phyloP scores from a whole-genome alignment of 2,113 vertebrate genomes.

The Mobula birostris region DNA sequence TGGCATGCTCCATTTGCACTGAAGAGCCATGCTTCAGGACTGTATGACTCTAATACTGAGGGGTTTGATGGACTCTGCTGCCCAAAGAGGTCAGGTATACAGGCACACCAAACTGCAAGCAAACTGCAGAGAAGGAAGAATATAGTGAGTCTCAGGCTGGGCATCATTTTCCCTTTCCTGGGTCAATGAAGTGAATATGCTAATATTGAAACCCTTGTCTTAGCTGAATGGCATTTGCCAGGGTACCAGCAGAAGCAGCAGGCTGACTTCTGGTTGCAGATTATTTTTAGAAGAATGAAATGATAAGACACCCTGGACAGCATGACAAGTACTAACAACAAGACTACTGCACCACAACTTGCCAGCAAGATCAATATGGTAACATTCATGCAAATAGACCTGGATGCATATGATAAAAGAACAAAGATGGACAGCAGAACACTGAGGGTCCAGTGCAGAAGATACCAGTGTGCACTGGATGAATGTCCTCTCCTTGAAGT shows the following conservation, averaged over 20 bases:
- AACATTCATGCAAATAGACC: not conserved
- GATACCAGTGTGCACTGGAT: not conserved
- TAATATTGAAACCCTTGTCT: too few species aligned
- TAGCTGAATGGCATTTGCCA: not conserved
- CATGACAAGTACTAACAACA: not conserved
- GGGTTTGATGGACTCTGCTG: not conserved
- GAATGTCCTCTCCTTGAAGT: not conserved
- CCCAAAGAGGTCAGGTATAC: not conserved
- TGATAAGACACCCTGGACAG: too few species aligned
- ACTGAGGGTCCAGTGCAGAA: not conserved
- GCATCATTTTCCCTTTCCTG: not conserved
- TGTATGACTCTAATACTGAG: not conserved
- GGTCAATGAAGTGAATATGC: not conserved
- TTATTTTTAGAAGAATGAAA: not conserved
- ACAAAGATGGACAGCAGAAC: not conserved
- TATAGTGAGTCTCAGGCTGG: not conserved
- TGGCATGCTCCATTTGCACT: not conserved
- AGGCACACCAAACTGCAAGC: not conserved
- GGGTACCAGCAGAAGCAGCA: not conserved
- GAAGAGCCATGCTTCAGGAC: too few species aligned
- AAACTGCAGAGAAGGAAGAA: not conserved
- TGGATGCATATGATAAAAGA: not conserved
- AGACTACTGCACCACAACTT: not conserved
- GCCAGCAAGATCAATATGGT: not conserved
- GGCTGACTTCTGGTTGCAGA: not conserved